Evolutionary conservation across 2,888 invertebrate genomes (phyloP).

Genomic region (Allolobophora icterica): DNA sequence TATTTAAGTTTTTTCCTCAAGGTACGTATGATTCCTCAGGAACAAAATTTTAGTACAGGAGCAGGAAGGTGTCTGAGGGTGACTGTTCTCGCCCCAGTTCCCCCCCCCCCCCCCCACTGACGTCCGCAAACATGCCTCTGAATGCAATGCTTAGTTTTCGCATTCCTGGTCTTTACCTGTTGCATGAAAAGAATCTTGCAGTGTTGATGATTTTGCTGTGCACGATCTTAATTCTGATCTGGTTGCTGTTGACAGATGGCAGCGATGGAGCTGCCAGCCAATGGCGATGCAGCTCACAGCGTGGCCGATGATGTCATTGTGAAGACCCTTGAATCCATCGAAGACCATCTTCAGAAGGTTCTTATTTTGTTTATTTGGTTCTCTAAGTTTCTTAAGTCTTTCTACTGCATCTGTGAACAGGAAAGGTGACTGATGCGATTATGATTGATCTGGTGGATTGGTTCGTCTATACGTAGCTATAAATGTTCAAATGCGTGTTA

Average conservation of each 20-base stretch:
- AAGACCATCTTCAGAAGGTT: constrained; percentile 85
- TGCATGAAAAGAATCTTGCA: too few relatives aligned
- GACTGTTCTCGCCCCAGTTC: too few relatives aligned
- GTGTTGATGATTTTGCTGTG: too few relatives aligned
- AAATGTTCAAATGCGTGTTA: background rate
- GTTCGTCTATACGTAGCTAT: background rate
- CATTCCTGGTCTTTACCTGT: too few relatives aligned
- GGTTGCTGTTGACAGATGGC: constrained; percentile 78
- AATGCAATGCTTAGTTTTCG: too few relatives aligned
- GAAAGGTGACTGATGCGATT: background rate
- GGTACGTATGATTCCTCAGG: too few relatives aligned
- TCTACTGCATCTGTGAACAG: background rate
- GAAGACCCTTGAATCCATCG: constrained; percentile 90
- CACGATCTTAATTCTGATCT: too few relatives aligned
- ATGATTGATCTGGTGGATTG: background rate
- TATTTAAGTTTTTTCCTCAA: too few relatives aligned
- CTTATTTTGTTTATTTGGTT: constrained; percentile 41
- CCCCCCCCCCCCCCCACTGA: too few relatives aligned
- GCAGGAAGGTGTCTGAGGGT: too few relatives aligned
- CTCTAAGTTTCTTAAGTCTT: background rate
- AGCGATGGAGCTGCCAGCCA: constrained; percentile 92
- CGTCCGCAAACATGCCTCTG: too few relatives aligned
- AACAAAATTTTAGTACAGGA: too few relatives aligned
- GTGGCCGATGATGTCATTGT: constrained; percentile 90
- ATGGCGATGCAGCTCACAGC: constrained; percentile 67